These are phyloP conservation scores for Lagopus muta DNA, from an alignment of 2,113 vertebrate species.

Conservation along the genomic window DNA sequence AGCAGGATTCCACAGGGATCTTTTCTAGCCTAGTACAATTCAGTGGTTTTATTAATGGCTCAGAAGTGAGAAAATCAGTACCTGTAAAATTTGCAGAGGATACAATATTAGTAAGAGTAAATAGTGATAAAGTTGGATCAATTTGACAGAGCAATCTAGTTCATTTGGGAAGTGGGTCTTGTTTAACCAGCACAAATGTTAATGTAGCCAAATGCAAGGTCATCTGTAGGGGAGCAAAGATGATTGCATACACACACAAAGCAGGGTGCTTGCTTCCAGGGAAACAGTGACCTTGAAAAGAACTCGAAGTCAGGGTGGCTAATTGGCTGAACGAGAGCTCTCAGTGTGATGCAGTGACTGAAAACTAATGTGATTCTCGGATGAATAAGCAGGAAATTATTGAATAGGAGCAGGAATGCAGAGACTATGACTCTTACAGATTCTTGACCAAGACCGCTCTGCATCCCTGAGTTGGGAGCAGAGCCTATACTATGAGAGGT, in stretches of 20 bases:
- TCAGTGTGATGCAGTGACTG: background rate
- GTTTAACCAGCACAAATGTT: constrained; percentile 12
- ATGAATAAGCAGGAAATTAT: constrained; percentile 1
- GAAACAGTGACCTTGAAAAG: background rate
- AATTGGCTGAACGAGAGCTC: background rate
- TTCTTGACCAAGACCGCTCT: background rate
- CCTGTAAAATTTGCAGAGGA: constrained; percentile 8
- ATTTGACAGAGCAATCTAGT: background rate
- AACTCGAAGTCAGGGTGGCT: background rate
- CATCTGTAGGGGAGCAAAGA: background rate
- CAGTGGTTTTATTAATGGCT: background rate
- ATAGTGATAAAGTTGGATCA: background rate
- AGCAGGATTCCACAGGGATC: background rate
- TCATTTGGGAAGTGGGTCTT: background rate
- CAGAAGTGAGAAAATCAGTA: background rate
- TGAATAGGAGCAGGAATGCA: background rate
- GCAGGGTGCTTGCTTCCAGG: background rate
- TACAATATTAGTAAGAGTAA: background rate
- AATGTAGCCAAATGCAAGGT: background rate
- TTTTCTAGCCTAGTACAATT: constrained; percentile 2
- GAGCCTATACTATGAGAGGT: background rate
- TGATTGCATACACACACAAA: background rate
- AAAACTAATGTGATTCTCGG: background rate
- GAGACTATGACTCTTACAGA: background rate
- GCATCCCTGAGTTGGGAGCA: background rate